Base-by-base conservation (phyloP, 2,797 vertebrate species). In the Gallinago stenura region DNA sequence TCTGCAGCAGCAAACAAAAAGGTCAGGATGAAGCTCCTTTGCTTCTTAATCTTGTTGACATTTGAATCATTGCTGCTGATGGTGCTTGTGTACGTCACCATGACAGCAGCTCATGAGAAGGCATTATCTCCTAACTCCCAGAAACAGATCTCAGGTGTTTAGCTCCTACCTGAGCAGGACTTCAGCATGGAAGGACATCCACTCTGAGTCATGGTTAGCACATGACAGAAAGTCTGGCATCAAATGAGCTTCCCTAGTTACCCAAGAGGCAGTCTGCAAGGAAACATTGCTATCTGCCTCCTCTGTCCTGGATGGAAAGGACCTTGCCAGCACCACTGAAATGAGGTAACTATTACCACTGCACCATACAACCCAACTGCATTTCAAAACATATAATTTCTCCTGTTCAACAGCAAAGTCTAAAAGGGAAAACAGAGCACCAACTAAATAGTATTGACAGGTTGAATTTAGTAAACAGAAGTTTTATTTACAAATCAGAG, bases 381-480 rank as follows among this genome's bases (percentile, higher is more conserved):
- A 60, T 94, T 80, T 85, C 35, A 88, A 83, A 81, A 12, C n/a
- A 66, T 13, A 2, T 71, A 57, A 65, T 88, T 83, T 61, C 56
- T 91, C 26, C 45, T 72, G 25, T 57, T 86, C 68, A 51, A 37
- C 43, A 62, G 11, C 9, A 21, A 83, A 68, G 43, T 37, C 37
- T 70, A 73, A 80, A 83, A 41, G 5, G 4, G 28, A 86, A 61
- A 92, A 93, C 4, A 83, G 14, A 83, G 15, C 12, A 15, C 24
- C 20, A 89, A 69, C 53, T 60, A 86, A 84, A 9, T 13, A 72
- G 17, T 39, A 76, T 3, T 25, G 54, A 45, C 37, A 76, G 43
- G 43, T 73, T 78, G 33, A 78, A 85, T 84, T 80, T 81, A 88
- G 89, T 80, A 89, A 86, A 72, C 19, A 19, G 3, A 82, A 75